Base-by-base conservation (phyloP, 2,888 invertebrate species). In the Platycheirus albimanus region DNA sequence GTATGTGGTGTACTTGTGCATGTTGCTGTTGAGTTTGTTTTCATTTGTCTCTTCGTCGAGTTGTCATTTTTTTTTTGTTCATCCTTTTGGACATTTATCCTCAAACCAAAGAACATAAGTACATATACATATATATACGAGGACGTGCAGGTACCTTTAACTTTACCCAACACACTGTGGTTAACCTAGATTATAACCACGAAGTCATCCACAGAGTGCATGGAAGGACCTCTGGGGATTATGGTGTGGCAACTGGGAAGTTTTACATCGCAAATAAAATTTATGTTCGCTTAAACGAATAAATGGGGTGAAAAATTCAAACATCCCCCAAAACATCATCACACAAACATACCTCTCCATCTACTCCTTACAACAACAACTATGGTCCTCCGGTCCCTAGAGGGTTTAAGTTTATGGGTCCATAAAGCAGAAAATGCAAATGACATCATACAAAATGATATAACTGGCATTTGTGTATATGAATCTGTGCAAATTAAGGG, bases 261-360 rank as follows among this genome's bases (percentile, higher is more conserved):
- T 56, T 70, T 70, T 78, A 78, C 71, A 58, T 64, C 51, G 28
- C 51, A 66, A 80, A 71, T 64, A 17, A 72, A 58, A 72, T 67
- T 78, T 66, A 61, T 47, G 66, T 17, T 76, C 52, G 30, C 72
- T 77, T 19, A 43, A 28, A 49, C 66, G 66, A 63, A 67, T 66
- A 69, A 80, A 58, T 70, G 64, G 38, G 41, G 58, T 41, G 41
- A 30, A 41, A 61, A 66, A 66, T 61, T 67, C 54, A 71, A 54
- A 61, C 20, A 51, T n/a, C 17, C 38, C 38, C n/a, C n/a, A n/a
- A n/a, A 36, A 36, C 19, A 56, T 52, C 52, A n/a, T 36, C 8
- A 38, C n/a, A 11, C 20, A 33, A 33, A n/a, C 17, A 17, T 10
- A 13, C 33, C 24, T 13, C n/a, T 36, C n/a, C n/a, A n/a, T n/a